Evolutionary conservation across 30 jellyfish, hydroid and myxozoan species (phyloP).

Genomic region (Chrysaora quinquecirrha): DNA sequence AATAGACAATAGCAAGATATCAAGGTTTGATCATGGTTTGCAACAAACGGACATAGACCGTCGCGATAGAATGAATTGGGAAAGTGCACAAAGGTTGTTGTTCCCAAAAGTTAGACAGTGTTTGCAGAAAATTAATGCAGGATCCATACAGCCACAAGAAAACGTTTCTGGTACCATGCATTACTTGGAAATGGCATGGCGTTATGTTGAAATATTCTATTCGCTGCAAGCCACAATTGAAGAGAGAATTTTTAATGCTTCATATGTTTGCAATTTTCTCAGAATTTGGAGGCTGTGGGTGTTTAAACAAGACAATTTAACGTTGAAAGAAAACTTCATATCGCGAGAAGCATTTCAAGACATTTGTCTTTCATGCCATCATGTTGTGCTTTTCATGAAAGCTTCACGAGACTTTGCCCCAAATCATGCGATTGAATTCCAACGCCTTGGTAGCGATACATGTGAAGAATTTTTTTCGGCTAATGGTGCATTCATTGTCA

Average conservation of each 20-base stretch:
- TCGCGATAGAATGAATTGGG: slow-evolving; percentile 47
- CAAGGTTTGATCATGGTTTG: slow-evolving; percentile 34
- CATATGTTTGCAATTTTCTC: background rate
- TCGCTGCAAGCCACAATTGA: background rate
- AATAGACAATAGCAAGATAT: background rate
- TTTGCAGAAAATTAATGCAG: slow-evolving; percentile 11
- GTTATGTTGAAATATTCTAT: slow-evolving; percentile 35
- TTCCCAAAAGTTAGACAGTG: slow-evolving; percentile 22
- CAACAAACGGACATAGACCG: slow-evolving; percentile 39
- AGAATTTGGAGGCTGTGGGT: background rate
- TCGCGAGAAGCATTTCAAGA: slow-evolving; percentile 45
- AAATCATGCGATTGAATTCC: slow-evolving; percentile 20
- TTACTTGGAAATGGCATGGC: slow-evolving; percentile 26
- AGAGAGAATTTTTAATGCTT: background rate
- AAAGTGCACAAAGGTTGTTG: slow-evolving; percentile 35
- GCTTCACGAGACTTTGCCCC: slow-evolving; percentile 49
- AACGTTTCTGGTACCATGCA: slow-evolving; percentile 19
- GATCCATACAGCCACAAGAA: slow-evolving; percentile 46
- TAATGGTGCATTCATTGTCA: slow-evolving; percentile 19
- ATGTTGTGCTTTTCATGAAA: slow-evolving; percentile 21
- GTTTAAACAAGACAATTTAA: too few species aligned
- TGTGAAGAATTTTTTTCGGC: slow-evolving; percentile 30
- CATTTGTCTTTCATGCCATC: slow-evolving; percentile 36
- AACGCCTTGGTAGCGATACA: slow-evolving; percentile 40
- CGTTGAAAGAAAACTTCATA: background rate